Percentiles rank a stretch among this genome's conserved stretches.
Evolutionary conservation across 1,140 invertebrate genomes (phyloP).

Genomic region (Oncopeltus fasciatus): DNA sequence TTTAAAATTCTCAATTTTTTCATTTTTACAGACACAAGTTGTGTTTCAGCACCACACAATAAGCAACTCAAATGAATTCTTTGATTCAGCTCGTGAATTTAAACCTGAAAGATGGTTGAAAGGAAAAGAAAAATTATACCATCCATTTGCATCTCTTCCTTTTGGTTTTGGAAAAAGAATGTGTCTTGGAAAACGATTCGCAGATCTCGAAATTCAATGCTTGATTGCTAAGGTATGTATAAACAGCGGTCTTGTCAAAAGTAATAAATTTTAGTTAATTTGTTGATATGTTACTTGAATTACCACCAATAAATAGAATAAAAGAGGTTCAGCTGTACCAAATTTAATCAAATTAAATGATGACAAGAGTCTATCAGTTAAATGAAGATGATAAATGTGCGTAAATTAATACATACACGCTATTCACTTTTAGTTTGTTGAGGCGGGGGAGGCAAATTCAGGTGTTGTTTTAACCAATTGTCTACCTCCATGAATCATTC

Average conservation of each 20-base stretch:
- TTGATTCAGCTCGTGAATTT: conserved; percentile 47
- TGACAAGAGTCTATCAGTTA: not conserved
- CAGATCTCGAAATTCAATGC: conserved; percentile 64
- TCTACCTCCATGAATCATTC: too few relatives aligned
- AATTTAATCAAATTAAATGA: not conserved
- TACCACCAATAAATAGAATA: too few relatives aligned
- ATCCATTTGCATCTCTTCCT: conserved; percentile 55
- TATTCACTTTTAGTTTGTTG: too few relatives aligned
- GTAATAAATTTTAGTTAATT: not conserved
- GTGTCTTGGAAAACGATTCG: conserved; percentile 66
- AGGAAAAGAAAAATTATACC: conserved; percentile 20
- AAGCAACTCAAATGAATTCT: conserved; percentile 57
- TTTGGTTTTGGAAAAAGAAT: conserved; percentile 71
- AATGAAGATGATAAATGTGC: not conserved
- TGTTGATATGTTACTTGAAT: not conserved
- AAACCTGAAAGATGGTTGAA: conserved; percentile 63
- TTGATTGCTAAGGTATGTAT: conserved; percentile 53
- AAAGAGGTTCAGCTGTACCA: not conserved
- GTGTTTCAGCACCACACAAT: conserved; percentile 70
- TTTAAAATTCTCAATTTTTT: not conserved
- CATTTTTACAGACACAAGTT: conserved; percentile 50
- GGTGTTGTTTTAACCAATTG: too few relatives aligned
- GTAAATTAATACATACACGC: too few relatives aligned
- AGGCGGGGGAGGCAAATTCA: too few relatives aligned
- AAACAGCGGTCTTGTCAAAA: not conserved